Evolutionary conservation across 2,888 invertebrate species (phyloP).

Genomic region (Cerceris rybyensis): DNA sequence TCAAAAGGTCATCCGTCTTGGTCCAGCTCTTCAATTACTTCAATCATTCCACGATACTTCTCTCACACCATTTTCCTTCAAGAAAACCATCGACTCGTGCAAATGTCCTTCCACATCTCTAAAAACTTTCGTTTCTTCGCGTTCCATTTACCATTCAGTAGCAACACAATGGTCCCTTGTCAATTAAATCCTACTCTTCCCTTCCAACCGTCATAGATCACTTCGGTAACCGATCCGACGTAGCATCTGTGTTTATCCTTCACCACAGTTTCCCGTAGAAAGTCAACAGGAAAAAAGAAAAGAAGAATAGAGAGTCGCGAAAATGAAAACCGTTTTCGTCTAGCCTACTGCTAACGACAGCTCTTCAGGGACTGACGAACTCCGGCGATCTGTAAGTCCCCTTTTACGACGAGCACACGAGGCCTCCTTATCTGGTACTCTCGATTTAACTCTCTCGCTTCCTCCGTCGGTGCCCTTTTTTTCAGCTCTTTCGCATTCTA

Average conservation of each 20-base stretch:
- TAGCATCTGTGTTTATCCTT: background rate
- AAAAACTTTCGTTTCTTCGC: no score
- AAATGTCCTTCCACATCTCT: no score
- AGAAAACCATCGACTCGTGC: no score
- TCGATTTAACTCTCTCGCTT: constrained; percentile 54
- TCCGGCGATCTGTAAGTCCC: constrained; percentile 36
- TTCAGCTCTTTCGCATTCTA: constrained; percentile 35
- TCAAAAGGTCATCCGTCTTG: background rate
- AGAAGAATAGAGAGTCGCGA: background rate
- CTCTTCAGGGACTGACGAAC: constrained; percentile 53
- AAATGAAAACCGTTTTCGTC: constrained; percentile 4
- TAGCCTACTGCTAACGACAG: constrained; percentile 28
- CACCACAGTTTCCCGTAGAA: background rate
- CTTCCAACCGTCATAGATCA: background rate
- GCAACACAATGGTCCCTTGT: no score
- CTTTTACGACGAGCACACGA: constrained; percentile 49
- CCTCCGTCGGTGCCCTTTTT: constrained; percentile 42
- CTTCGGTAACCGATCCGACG: no score
- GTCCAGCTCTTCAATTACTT: background rate
- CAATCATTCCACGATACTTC: background rate
- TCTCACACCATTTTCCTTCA: background rate
- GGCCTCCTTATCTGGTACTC: constrained; percentile 60
- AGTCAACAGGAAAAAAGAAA: background rate
- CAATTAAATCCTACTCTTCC: background rate
- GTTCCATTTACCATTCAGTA: no score